Evolutionary conservation across 1,140 invertebrate species (phyloP), one percentile per base, ranked within the genome.

Genomic region (Monochamus saltuarius): DNA sequence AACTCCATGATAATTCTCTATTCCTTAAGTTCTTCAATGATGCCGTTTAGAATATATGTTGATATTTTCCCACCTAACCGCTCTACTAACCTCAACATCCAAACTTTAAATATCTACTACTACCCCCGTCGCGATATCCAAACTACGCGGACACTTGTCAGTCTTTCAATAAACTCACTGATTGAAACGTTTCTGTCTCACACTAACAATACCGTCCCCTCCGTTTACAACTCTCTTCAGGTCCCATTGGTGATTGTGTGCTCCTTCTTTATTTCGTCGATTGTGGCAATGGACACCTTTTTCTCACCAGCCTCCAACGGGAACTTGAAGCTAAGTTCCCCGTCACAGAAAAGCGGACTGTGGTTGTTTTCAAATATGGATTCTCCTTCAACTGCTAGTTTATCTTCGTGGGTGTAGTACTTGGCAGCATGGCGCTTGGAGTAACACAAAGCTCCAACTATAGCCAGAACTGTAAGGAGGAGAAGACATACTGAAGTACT

Each of bases 391-490:
- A 65, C 54, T 1, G 67, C 53, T 10, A 83, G 71, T 64, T 87
- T 85, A 63, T 87, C 85, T 73, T 89, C 87, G 70, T 88, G 82
- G 0, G 87, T 89, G 72, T 89, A 89, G 70, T 89, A 90, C 36
- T 83, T 83, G 8, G 86, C 87, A 0, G 86, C 82, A 61, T 87
- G 85, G 13, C 85, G 79, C 39, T 81, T 76, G 19, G 85, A 84
- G 69, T 83, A 85, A 52, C 80, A 81, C 9, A 85, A 68, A 0
- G 78, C 81, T 0, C 75, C 81, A 0, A 82, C 72, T 7, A 84
- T 74, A 0, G 77, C 79, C 0, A 82, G 72, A 7, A 82, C 70
- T 6, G 82, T 78, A 0, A 84, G 73, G 4, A 85, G 71, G 11
- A 83, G 74, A 19, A 85, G 62, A 13, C 81, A 69, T 49, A 85